Percentiles rank a stretch among this genome's conserved stretches.
Evolutionary conservation across 2,113 vertebrate genomes (phyloP).

Genomic region (Romanogobio albipinnatus): DNA sequence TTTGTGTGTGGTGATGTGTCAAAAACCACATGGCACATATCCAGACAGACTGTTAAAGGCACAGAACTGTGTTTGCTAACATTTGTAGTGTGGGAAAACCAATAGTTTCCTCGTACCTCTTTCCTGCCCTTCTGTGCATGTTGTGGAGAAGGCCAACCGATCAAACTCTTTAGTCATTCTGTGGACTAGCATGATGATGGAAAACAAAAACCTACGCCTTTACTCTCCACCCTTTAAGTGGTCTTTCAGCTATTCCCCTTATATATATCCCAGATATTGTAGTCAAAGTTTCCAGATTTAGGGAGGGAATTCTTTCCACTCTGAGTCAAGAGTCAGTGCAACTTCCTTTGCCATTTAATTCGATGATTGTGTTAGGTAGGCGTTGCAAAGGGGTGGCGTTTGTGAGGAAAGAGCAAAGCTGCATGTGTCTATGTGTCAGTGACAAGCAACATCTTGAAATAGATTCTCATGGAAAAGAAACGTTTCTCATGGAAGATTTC

Average conservation of each 20-base stretch:
- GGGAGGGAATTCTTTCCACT: slow-evolving; percentile 59
- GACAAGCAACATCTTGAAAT: slow-evolving; percentile 32
- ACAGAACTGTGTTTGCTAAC: neutral
- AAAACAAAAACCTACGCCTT: slow-evolving; percentile 49
- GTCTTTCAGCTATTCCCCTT: slow-evolving; percentile 51
- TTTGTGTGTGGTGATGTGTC: neutral
- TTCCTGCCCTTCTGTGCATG: slow-evolving; percentile 34
- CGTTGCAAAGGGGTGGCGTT: neutral
- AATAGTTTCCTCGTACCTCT: slow-evolving; percentile 21
- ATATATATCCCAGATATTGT: slow-evolving; percentile 20
- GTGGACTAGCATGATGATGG: slow-evolving; percentile 49
- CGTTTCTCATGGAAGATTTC: too few relatives aligned
- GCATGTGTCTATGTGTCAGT: neutral
- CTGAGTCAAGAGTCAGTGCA: slow-evolving; percentile 42
- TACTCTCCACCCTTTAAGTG: slow-evolving; percentile 49
- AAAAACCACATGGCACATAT: neutral
- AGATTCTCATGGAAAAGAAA: neutral
- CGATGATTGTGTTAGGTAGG: slow-evolving; percentile 12
- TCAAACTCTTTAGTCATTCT: slow-evolving; percentile 49
- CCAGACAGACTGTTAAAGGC: neutral
- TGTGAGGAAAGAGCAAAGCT: neutral
- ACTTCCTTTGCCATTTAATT: slow-evolving; percentile 51
- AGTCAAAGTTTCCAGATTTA: slow-evolving; percentile 60
- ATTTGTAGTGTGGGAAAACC: slow-evolving; percentile 45
- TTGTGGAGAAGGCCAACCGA: slow-evolving; percentile 21